Percentiles rank a stretch among this genome's conserved stretches.
Conservation (phyloP, 2,888 invertebrate genomes). For the Polymixis flavicincta region DNA sequence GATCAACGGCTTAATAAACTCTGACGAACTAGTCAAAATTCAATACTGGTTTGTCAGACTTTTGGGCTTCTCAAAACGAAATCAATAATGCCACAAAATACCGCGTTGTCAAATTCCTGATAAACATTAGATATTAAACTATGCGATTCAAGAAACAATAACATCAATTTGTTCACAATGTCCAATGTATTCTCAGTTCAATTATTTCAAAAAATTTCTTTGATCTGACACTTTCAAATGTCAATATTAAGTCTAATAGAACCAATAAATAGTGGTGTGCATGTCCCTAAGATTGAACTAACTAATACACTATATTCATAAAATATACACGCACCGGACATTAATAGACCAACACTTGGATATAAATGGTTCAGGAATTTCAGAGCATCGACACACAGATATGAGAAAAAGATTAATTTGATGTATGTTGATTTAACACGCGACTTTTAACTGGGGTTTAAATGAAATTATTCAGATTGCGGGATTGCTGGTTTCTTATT, state of each 20-base stretch:
- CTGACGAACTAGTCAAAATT: no score
- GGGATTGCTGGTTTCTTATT: slow-evolving; percentile 12
- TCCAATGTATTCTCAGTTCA: no score
- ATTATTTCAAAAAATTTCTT: slow-evolving; percentile 9
- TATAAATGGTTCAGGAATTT: slow-evolving; percentile 69
- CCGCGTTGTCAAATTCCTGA: neutral
- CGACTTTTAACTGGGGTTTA: slow-evolving; percentile 49
- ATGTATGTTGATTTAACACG: slow-evolving; percentile 63
- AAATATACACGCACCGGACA: slow-evolving; percentile 42
- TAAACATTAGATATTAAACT: neutral
- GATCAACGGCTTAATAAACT: no score
- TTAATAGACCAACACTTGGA: slow-evolving; percentile 58
- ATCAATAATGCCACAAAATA: neutral
- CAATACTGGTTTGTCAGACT: no score
- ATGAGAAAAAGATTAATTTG: slow-evolving; percentile 65
- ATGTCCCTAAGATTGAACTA: slow-evolving; percentile 7
- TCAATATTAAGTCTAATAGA: slow-evolving; percentile 1
- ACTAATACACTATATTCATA: slow-evolving; percentile 40
- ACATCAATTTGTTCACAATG: neutral
- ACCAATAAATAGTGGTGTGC: neutral
- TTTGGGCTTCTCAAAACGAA: neutral
- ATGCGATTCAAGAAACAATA: slow-evolving; percentile 8
- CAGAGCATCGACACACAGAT: slow-evolving; percentile 64
- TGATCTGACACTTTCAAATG: slow-evolving; percentile 19
- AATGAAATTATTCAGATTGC: slow-evolving; percentile 47